These are phyloP conservation scores for Unio delphinus DNA, from an alignment of 2,888 invertebrate genomes.

Conservation along the genomic window DNA sequence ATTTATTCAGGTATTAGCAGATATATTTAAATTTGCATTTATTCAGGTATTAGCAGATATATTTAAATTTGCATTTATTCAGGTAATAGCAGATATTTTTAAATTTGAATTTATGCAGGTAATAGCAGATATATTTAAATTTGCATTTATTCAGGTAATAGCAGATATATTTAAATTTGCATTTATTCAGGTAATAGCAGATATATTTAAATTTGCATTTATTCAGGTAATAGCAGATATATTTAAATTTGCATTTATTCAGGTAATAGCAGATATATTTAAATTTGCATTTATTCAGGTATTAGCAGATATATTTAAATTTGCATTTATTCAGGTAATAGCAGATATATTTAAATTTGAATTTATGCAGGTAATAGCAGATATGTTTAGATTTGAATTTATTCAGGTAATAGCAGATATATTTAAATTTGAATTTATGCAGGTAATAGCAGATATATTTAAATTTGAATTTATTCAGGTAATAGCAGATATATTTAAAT, in stretches of 20 bases:
- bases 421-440: conserved; percentile 82
- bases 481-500: too few species aligned
- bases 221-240: conserved; percentile 76
- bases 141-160: conserved; percentile 80
- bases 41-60: conserved; percentile 76
- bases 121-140: conserved; percentile 57
- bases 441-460: conserved; percentile 72
- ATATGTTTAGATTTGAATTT: neutral
- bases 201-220: too few species aligned
- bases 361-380: conserved; percentile 78
- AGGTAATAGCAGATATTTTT: too few species aligned
- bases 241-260: neutral
- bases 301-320: conserved; percentile 20
- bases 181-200: neutral
- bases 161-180: neutral
- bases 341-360: too few species aligned
- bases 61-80: neutral
- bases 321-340: neutral
- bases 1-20: neutral
- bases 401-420: too few species aligned
- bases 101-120: conserved; percentile 83
- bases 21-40: too few species aligned
- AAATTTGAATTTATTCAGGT: neutral
- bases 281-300: conserved; percentile 83
- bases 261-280: too few species aligned